Base-by-base conservation (phyloP, 1,140 invertebrate genomes). In the Halesus radiatus region DNA sequence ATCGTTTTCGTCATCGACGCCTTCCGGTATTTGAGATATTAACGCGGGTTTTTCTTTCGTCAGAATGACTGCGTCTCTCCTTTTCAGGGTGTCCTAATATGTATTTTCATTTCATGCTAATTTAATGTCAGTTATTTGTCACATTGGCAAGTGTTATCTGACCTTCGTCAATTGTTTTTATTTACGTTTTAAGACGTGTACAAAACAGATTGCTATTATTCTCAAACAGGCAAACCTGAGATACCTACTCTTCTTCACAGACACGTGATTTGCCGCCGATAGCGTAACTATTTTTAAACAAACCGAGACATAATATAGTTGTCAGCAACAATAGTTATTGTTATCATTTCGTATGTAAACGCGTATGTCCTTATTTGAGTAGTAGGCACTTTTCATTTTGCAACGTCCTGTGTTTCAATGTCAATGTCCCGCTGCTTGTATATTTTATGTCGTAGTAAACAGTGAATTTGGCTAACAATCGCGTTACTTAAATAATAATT, bases 261-360 rank as follows among this genome's bases (percentile, higher is more conserved):
- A 29, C 10, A 32, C 23, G 29, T 16, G 62, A 66, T 66, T 66
- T 37, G 15, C 22, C 29, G 62, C 26, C 22, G 26, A 13, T 2
- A 66, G 62, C 8, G 32, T 66, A 66, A 66, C 29, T n/a, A 37
- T 66, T 15, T 64, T 32, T 26, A 66, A 22, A 66, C 29, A 66
- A 66, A 66, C 62, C 5, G 62, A 29, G 26, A 5, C 5, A 29
- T 5, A 29, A 5, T 29, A 15, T 15, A 13, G 22, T n/a, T 37
- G 32, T 22, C 29, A 22, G 13, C 5, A 26, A 64, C 22, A 26
- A n/a, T n/a, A 64, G 23, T 64, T 64, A 26, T 26, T 22, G 16
- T 8, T n/a, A 26, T 64, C 0, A 1, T 20, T 26, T 6, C 4
- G 26, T 22, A 26, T 29, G 6, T 16, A 18, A 20, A 22, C n/a